phyloP scores from a whole-genome alignment of 2,888 invertebrate species.

The Arge pagana region DNA sequence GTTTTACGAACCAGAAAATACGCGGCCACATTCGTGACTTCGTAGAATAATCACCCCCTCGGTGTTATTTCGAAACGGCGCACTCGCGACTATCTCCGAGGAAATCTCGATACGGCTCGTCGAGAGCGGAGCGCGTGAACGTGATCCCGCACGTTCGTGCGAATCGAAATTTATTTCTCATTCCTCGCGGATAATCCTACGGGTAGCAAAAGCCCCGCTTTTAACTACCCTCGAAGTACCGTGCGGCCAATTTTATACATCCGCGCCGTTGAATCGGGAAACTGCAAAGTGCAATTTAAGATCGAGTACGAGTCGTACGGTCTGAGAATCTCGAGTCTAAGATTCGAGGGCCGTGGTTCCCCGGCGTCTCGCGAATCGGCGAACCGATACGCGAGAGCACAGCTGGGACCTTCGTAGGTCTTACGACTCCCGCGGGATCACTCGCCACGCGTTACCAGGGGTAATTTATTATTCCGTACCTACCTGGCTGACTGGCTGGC shows the following conservation, averaged over 20 bases:
- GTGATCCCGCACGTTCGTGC: too few relatives aligned
- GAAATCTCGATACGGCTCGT: too few relatives aligned
- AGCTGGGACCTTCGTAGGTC: constrained; percentile 17
- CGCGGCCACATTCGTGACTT: constrained; percentile 10
- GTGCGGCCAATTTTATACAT: too few relatives aligned
- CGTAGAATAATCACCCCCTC: too few relatives aligned
- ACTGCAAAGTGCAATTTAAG: constrained; percentile 18
- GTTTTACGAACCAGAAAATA: constrained; percentile 9
- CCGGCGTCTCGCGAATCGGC: constrained; percentile 12
- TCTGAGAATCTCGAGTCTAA: constrained; percentile 7
- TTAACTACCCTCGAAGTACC: too few relatives aligned
- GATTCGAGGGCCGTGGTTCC: constrained; percentile 8
- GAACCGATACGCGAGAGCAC: constrained; percentile 10
- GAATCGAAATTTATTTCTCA: too few relatives aligned
- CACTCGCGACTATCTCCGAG: too few relatives aligned
- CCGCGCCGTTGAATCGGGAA: constrained; percentile 1
- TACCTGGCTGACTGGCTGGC: background rate
- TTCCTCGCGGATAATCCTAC: too few relatives aligned
- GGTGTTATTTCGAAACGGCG: too few relatives aligned
- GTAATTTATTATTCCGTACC: constrained; percentile 19
- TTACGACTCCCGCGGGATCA: constrained; percentile 19
- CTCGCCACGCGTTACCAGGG: constrained; percentile 15
- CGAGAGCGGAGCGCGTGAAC: too few relatives aligned
- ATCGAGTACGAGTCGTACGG: constrained; percentile 14
- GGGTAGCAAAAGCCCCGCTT: too few relatives aligned